Evolutionary conservation across 1,140 invertebrate genomes (phyloP), one percentile per base, ranked within the genome.

Genomic region (Cryptotermes secundus): DNA sequence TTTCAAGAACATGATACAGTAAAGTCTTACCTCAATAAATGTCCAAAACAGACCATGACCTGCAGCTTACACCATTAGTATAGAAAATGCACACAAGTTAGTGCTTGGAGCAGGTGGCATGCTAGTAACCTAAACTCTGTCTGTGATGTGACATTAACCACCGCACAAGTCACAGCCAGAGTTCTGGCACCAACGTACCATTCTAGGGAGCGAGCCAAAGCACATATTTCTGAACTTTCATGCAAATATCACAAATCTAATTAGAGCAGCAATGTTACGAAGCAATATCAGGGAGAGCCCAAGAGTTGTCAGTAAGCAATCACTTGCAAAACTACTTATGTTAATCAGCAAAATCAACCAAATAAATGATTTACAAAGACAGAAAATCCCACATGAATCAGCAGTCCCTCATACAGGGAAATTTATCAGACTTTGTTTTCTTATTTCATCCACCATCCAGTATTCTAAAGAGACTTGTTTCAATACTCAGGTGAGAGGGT

Each of bases 71-170:
- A 45, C 35, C 6, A 16, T 81, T 36, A 38, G 80, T 38, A 81
- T 35, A 81, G 35, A 4, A 35, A 38, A 45, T 81, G 34, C 80
- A 26, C 26, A 38, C 90, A 49, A 72, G 59, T 72, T 72, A 72
- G 26, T 31, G 26, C 59, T 26, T 72, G 59, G 4, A 72, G 59
- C 81, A 45, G 14, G 7, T 45, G 38, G 31, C 81, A 34, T 16
- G n/a, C 81, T 49, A 38, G 81, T 82, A 95, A 95, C 94, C 95
- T 96, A 95, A 96, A 96, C 95, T 96, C 95, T 95, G 95, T 95
- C 95, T 96, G 95, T 96, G 95, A 96, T 96, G 95, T 95, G 95
- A 94, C 86, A 89, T 86, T 87, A 84, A 87, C 89, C 88, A 87
- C 84, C 91, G 92, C 93, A 95, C 90, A 91, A 95, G 92, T 95